These are phyloP conservation scores for Ailurus styani DNA, from an alignment of 2,113 vertebrate genomes.

Conservation along the genomic window DNA sequence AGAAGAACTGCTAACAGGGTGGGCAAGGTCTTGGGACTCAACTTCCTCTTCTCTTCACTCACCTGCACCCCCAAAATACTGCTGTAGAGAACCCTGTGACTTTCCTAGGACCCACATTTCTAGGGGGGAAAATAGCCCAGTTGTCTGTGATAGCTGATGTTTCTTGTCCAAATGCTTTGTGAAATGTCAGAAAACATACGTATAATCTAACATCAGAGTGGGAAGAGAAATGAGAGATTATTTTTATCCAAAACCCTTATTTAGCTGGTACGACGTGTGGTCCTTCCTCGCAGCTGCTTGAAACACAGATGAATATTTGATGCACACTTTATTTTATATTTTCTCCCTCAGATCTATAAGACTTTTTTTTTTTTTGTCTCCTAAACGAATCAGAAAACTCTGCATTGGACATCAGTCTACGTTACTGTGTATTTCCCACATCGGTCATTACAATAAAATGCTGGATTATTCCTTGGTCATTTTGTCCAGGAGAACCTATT, in stretches of 20 bases:
- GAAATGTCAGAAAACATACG: neutral
- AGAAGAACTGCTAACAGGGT: neutral
- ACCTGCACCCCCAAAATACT: neutral
- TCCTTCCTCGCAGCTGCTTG: too few species aligned
- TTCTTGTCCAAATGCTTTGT: neutral
- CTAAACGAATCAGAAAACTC: neutral
- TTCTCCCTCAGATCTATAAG: neutral
- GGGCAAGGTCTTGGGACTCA: accelerated
- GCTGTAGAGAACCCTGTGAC: neutral
- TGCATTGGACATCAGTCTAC: neutral
- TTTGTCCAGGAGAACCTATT: neutral
- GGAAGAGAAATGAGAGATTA: neutral
- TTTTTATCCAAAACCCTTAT: neutral
- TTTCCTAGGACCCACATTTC: neutral
- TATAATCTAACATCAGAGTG: neutral
- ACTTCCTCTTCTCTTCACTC: too few species aligned
- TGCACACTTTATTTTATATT: neutral
- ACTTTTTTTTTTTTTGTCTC: neutral
- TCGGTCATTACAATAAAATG: neutral
- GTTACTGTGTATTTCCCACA: neutral
- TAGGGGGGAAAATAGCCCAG: neutral
- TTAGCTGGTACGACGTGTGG: accelerated
- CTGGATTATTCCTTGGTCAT: neutral
- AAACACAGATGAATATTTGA: neutral
- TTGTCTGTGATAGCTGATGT: neutral